Conservation (phyloP, 2,888 invertebrate species). For the Penaeus monodon region DNA sequence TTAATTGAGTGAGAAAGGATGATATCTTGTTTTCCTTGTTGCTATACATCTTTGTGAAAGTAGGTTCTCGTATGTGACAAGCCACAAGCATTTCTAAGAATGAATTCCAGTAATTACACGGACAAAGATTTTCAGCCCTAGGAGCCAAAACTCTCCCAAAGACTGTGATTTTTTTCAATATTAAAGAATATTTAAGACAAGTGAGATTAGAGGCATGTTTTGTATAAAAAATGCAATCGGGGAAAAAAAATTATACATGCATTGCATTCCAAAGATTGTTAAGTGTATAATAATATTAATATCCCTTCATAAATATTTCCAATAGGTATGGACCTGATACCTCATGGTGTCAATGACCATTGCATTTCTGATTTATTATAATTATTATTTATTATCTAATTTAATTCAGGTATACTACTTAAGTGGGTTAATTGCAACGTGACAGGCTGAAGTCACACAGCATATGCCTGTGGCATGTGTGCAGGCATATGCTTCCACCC, state of each 20-base stretch:
- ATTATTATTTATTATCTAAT: slow-evolving; percentile 62
- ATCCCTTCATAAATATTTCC: slow-evolving; percentile 50
- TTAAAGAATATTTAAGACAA: slow-evolving; percentile 43
- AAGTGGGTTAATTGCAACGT: slow-evolving; percentile 60
- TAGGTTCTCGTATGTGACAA: slow-evolving; percentile 24
- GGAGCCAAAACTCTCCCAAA: slow-evolving; percentile 58
- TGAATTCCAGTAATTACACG: slow-evolving; percentile 48
- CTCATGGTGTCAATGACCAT: slow-evolving; percentile 48
- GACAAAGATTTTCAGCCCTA: slow-evolving; percentile 48
- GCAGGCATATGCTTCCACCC: slow-evolving; percentile 44
- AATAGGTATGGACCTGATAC: slow-evolving; percentile 55
- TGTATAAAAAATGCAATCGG: slow-evolving; percentile 49
- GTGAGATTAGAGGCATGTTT: slow-evolving; percentile 54
- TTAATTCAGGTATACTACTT: slow-evolving; percentile 64
- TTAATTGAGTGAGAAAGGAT: background rate
- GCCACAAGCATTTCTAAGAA: slow-evolving; percentile 38
- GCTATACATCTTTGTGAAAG: slow-evolving; percentile 13
- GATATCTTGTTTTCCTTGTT: background rate
- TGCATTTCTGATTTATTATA: slow-evolving; percentile 58
- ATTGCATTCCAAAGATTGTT: slow-evolving; percentile 64
- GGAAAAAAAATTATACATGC: slow-evolving; percentile 57
- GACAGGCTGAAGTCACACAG: slow-evolving; percentile 48
- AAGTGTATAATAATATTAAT: slow-evolving; percentile 60
- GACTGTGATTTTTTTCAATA: slow-evolving; percentile 60
- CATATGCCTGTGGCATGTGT: slow-evolving; percentile 47